Conservation (phyloP, 2,113 vertebrate species). For the Urocynchramus pylzowi region DNA sequence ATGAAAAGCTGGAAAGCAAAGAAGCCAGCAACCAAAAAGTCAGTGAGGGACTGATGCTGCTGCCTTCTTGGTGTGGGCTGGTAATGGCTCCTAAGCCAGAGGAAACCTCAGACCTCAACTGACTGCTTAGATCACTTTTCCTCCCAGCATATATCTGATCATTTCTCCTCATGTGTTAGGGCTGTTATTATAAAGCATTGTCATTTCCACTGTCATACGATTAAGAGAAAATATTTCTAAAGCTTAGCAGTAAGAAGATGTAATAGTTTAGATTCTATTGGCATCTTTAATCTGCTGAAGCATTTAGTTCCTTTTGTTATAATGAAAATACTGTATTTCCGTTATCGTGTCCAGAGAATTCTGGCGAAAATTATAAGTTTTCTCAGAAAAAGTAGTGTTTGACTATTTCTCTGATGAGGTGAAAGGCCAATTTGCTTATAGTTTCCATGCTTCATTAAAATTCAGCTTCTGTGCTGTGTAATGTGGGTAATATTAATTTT, state of each 20-base stretch:
- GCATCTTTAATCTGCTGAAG: constrained; percentile 56
- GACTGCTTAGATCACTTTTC: neutral
- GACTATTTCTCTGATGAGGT: constrained; percentile 73
- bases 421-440: constrained; percentile 74
- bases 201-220: constrained; percentile 52
- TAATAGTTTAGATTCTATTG: constrained; percentile 62
- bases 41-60: neutral
- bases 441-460: constrained; percentile 78
- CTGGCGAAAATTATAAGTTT: constrained; percentile 64
- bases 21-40: neutral
- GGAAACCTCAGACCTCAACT: neutral
- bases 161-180: neutral
- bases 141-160: neutral
- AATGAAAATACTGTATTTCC: constrained; percentile 56
- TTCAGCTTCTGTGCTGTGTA: constrained; percentile 69
- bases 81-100: neutral
- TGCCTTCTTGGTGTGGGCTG: neutral
- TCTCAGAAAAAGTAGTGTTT: constrained; percentile 68
- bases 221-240: constrained; percentile 69
- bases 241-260: constrained; percentile 58
- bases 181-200: neutral
- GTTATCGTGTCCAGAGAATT: constrained; percentile 55
- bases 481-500: constrained; percentile 79
- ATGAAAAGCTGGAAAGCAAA: neutral
- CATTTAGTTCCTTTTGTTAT: constrained; percentile 54